Base-by-base conservation (phyloP, 1,140 invertebrate species). In the Aphelenchoides fujianensis region DNA sequence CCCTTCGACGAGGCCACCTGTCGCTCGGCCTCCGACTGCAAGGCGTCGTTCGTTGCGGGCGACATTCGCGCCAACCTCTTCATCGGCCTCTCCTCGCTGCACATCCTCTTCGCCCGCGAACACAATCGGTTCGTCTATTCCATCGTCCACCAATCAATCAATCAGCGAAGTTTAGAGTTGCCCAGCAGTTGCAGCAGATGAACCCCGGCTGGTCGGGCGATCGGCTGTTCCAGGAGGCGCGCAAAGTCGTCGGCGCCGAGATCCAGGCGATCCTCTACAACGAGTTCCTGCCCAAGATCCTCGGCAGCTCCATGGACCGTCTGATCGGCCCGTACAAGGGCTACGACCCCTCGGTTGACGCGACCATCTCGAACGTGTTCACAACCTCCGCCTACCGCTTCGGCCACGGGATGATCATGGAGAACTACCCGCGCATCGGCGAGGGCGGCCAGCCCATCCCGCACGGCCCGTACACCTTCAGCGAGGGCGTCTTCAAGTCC, bases 381-480 rank as follows among this genome's bases (percentile, higher is more conserved):
- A 86, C 88, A 0, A 86, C 89, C 2, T 89, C 89, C 37, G 90
- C 89, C 31, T 90, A 87, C 78, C 83, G 89, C 70, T 89, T 89
- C 78, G 89, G 89, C 2, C 89, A 90, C 77, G 87, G 87, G 37
- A 85, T 89, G 71, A n/a, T n/a, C n/a, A 64, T n/a, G 79, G 80
- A 78, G 31, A 41, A 67, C n/a, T 79, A 79, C 36, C 69, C 76
- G 1, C 71, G 77, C 5, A 27, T 80, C 12, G 64, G 27, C 28
- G 78, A 80, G 55, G 72, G 70, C 36, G 74, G 74, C 12, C 62
- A 69, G 52, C 41, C 59, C 0, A 78, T 78, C 35, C 23, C 70
- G 0, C 74, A 83, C 19, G 81, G 81, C 9, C 73, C 82, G 16
- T 83, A 83, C 62, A 72, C 74, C 27, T 83, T 83, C 41, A 82